A percentile compares a stretch with the other conserved stretches of the same genome.
Evolutionary conservation across 2,113 vertebrate genomes (phyloP).

Genomic region (Anser brachyrhynchus): DNA sequence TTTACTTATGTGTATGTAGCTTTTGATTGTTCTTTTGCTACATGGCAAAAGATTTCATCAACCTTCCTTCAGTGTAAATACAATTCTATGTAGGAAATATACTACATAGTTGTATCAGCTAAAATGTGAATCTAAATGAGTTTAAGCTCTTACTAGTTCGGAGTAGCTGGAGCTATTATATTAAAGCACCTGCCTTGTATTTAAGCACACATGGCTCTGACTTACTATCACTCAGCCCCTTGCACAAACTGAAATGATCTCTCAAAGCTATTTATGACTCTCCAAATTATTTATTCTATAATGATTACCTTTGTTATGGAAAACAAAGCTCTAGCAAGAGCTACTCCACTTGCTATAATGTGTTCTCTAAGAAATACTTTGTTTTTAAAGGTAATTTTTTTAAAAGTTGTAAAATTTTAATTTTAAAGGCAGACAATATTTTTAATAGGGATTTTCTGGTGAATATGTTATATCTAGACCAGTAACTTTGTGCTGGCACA

Average conservation of each 20-base stretch:
- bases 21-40: background rate
- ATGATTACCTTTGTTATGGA: background rate
- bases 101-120: background rate
- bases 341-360: background rate
- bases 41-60: background rate
- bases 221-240: background rate
- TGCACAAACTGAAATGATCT: background rate
- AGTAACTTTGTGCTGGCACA: background rate
- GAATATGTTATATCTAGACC: background rate
- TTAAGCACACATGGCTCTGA: background rate
- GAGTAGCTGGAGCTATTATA: background rate
- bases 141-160: background rate
- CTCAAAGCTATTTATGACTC: background rate
- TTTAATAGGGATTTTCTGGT: background rate
- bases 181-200: background rate
- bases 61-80: background rate
- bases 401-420: background rate
- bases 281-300: too few species aligned
- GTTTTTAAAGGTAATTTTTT: background rate
- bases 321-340: background rate
- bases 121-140: background rate
- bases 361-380: background rate
- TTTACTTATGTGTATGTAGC: background rate
- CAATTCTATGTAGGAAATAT: background rate
- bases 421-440: background rate